These are phyloP conservation scores for Adela reaumurella DNA, from an alignment of 2,888 invertebrate species.

Conservation along the genomic window DNA sequence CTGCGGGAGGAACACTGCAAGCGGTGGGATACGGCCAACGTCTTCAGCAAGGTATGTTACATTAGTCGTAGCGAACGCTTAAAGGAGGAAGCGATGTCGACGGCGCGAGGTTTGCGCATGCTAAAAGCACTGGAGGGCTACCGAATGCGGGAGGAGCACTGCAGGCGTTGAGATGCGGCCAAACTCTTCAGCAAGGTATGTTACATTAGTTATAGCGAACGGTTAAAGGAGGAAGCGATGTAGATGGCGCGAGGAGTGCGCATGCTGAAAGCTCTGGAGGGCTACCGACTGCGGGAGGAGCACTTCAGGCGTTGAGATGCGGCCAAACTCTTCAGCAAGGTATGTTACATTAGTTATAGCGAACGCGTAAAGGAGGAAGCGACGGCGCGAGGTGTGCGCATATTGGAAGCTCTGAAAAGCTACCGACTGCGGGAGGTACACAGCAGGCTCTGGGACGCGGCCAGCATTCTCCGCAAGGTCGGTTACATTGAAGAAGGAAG, in stretches of 20 bases:
- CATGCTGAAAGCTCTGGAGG: slow-evolving; percentile 18
- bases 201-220: too few relatives aligned
- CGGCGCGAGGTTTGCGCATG: slow-evolving; percentile 16
- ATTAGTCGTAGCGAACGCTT: too few relatives aligned
- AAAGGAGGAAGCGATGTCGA: neutral
- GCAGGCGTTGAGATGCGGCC: slow-evolving; percentile 18
- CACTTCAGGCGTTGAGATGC: slow-evolving; percentile 18
- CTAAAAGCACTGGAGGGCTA: slow-evolving; percentile 18
- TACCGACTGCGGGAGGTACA: slow-evolving; percentile 9
- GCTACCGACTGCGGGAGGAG: slow-evolving; percentile 8
- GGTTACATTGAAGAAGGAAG: neutral
- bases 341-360: slow-evolving; percentile 5
- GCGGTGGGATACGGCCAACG: too few relatives aligned
- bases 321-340: slow-evolving; percentile 19
- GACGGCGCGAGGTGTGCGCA: slow-evolving; percentile 15
- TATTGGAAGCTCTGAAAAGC: slow-evolving; percentile 18
- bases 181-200: slow-evolving; percentile 20
- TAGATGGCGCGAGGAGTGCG: slow-evolving; percentile 15
- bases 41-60: too few relatives aligned
- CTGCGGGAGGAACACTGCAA: too few relatives aligned
- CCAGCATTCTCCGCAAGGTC: slow-evolving; percentile 21
- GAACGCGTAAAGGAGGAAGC: neutral
- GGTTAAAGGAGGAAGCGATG: neutral
- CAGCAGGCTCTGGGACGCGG: slow-evolving; percentile 17
- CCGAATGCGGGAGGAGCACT: slow-evolving; percentile 6